Evolutionary conservation across 2,113 vertebrate genomes (phyloP), one percentile per base, ranked within the genome.

Genomic region (Probosciger aterrimus): DNA sequence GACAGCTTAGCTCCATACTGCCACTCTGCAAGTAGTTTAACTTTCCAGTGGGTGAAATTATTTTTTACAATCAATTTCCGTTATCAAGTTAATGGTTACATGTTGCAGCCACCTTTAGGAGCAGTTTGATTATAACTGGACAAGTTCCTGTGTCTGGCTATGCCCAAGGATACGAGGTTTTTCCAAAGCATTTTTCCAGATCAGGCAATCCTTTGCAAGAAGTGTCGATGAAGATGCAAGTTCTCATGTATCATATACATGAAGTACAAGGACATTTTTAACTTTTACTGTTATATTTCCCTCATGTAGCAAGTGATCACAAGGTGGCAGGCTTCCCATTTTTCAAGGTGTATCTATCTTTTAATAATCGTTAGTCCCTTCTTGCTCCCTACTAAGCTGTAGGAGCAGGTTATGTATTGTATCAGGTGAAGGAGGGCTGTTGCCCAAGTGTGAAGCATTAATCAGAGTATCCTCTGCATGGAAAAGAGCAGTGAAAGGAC

Each of bases 251-350:
- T 88, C 17, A 33, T 57, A 2, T 35, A 50, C 17, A 18, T 49
- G 30, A 85, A 65, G 17, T 33, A 60, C 5, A 39, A 73, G n/a
- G 43, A 79, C 49, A 5, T 27, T 9, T 71, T 43, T 60, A 88
- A 23, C 30, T 41, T 93, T 59, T 14, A 2, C 52, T 75, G 0
- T 67, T 59, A 2, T 2, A 12, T 86, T 93, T 90, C 14, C 15
- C 5, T 14, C 25, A 8, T n/a, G 52, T 44, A 83, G 49, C 49
- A 65, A 94, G 59, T 70, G 86, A 80, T 92, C 88, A 86, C 90
- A 88, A 92, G 95, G 94, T 93, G 92, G 91, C 92, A 92, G 91
- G 55, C 90, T 94, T 92, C 71, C 64, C 79, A 52, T 53, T 77
- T 92, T 63, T 64, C 44, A 50, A 50, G 37, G 5, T 78, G 7